A percentile compares a stretch with the other conserved stretches of the same genome.
Conservation (phyloP, 1,140 invertebrate species). For the Pemphigus obesinymphae region DNA sequence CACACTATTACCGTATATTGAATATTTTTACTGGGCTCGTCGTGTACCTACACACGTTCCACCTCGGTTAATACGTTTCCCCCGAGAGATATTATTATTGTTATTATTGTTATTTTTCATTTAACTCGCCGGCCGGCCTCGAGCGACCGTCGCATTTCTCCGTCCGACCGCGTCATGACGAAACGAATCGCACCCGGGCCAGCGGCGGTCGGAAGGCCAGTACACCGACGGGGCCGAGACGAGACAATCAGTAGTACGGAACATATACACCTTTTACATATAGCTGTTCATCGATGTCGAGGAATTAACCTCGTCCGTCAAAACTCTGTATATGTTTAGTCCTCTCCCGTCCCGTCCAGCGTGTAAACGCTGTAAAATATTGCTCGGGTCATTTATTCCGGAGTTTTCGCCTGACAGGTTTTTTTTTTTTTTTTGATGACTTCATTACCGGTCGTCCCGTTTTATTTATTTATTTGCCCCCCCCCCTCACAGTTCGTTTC, state of each 20-base stretch:
- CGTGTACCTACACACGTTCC: too few species aligned
- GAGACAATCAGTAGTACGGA: not conserved
- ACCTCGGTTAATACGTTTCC: not conserved
- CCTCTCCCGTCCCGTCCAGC: too few species aligned
- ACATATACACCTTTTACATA: too few species aligned
- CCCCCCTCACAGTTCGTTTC: too few species aligned
- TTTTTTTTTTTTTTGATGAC: too few species aligned
- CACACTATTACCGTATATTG: too few species aligned
- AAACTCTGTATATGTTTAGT: not conserved
- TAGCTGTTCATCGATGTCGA: not conserved
- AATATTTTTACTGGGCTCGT: too few species aligned
- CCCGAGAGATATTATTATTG: not conserved
- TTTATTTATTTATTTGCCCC: too few species aligned
- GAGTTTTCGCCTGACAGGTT: slow-evolving; percentile 24
- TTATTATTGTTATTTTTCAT: not conserved
- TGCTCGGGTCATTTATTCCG: slow-evolving; percentile 4
- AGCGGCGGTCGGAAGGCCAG: not conserved
- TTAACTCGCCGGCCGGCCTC: not conserved
- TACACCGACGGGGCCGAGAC: not conserved
- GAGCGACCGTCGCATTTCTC: not conserved
- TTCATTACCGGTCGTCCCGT: slow-evolving; percentile 16
- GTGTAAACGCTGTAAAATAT: slow-evolving; percentile 9
- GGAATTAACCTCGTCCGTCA: slow-evolving; percentile 4
- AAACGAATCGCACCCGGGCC: not conserved
- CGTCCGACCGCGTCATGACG: not conserved